Evolutionary conservation across 2,888 invertebrate species (phyloP), one percentile per base, ranked within the genome.

Genomic region (Silvanus unidentatus): DNA sequence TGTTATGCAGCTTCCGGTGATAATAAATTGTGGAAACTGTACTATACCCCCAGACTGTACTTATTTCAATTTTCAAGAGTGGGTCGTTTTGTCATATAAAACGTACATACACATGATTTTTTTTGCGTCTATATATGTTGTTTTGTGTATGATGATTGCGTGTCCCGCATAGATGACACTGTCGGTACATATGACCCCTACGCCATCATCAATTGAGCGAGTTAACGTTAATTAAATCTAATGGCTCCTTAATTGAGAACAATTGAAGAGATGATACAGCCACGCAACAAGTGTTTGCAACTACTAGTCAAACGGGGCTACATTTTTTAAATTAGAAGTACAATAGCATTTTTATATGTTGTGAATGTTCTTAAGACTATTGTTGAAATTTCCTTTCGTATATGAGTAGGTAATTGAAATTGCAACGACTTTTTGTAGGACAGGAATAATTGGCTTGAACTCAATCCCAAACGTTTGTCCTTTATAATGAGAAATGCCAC

Each of bases 161-260:
- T 68, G 68, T 69, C 69, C 69, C 69, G 68, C 69, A 69, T 68
- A 52, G 60, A 60, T 58, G 59, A 58, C 60, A 58, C 56, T 57
- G 58, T 62, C 59, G 60, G 61, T 59, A 57, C 64, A 66, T 63
- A 64, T 69, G 70, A 70, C 70, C 70, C 70, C 68, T 66, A 66
- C 67, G 65, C 68, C 65, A 60, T 59, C 59, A 58, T 60, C 70
- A 71, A 72, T 72, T 72, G 66, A 71, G 70, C 71, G 64, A 69
- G 71, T 72, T 72, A 70, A 71, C 61, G 59, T 68, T 67, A 73
- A 73, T 73, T 73, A 68, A 67, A 62, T 58, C 61, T 71, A 72
- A 73, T 72, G 69, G 66, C 54, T 56, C 53, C 60, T 72, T 71
- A 71, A 72, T 73, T 73, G 70, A 61, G 52, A 44, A 49, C 68